Base-by-base conservation (phyloP, 2,113 vertebrate genomes). In the Tonatia bakeri region DNA sequence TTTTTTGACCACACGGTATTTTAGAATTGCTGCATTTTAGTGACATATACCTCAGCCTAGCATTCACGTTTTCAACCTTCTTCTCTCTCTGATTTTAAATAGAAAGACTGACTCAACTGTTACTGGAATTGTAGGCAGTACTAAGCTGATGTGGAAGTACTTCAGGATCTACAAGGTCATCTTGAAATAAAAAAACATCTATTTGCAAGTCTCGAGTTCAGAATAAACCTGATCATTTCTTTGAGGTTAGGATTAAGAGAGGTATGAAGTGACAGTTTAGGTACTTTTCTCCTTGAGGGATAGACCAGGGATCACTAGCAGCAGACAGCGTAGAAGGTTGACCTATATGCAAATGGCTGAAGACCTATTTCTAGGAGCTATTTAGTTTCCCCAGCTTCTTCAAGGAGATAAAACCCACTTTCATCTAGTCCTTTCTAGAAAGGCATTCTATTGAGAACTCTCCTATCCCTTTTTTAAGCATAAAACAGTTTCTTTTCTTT, bases 291-390 rank as follows among this genome's bases (percentile, higher is more conserved):
- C 28, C 64, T 95, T 52, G 47, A 26, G 43, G 67, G 79, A 61
- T 79, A 54, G 36, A 81, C 59, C 73, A 79, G 73, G 83, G 81
- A 97, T 92, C 87, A 89, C 91, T 54, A 45, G 19, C 79, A 76
- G 59, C 24, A 20, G 36, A 43, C 31, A 86, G 81, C 73, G 17
- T 16, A 17, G 19, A 52, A 4, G 38, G 40, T 67, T 98, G 97
- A 97, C 95, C 93, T 95, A 80, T 56, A 97, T 97, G 94, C 87
- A 97, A 84, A 97, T 91, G 77, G 81, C 79, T n/a, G 50, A 90
- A 67, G 86, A 36, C 89, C 95, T 95, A 67, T 96, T 98, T 96
- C 94, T 64, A 83, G 79, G 61, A 94, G 89, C 67, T 95, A 70
- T 91, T 97, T 56, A 65, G 83, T 97, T 97, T 96, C 95, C 64